phyloP scores from a whole-genome alignment of 2,113 vertebrate genomes.

The Oncorhynchus tshawytscha region DNA sequence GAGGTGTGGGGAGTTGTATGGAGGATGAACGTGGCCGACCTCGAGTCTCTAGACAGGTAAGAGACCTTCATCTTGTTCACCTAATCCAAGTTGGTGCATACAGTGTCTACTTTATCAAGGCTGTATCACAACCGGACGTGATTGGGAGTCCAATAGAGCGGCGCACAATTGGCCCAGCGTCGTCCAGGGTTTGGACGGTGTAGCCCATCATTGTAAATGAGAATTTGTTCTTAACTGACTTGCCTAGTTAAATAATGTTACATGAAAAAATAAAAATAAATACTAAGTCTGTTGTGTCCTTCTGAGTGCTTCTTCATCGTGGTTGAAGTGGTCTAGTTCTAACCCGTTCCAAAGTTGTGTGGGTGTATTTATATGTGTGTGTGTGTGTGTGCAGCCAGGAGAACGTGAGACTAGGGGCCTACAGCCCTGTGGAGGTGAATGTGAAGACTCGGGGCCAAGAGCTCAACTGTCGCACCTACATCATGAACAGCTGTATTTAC shows the following conservation, averaged over 20 bases:
- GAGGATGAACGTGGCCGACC: constrained; percentile 80
- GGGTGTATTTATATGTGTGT: too few relatives aligned
- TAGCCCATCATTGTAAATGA: too few relatives aligned
- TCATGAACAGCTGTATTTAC: constrained; percentile 82
- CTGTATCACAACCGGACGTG: too few relatives aligned
- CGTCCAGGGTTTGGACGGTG: too few relatives aligned
- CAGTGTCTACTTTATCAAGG: too few relatives aligned
- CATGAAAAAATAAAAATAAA: too few relatives aligned
- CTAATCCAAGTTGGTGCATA: neutral
- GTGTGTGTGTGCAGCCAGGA: constrained; percentile 78
- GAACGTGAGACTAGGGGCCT: constrained; percentile 79
- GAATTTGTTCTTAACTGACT: too few relatives aligned
- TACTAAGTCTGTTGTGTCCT: neutral
- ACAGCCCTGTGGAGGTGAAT: constrained; percentile 79
- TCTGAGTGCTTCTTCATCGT: neutral
- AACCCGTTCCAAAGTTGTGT: too few relatives aligned
- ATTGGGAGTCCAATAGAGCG: too few relatives aligned
- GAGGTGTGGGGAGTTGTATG: constrained; percentile 93
- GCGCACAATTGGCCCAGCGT: too few relatives aligned
- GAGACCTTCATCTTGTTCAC: neutral
- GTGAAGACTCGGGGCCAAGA: constrained; percentile 72
- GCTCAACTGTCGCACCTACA: constrained; percentile 84
- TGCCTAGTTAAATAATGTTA: too few relatives aligned
- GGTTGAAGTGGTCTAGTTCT: neutral
- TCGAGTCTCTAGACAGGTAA: constrained; percentile 83